Base-by-base conservation (phyloP, 2,888 invertebrate species). In the Drosophila ezoana region DNA sequence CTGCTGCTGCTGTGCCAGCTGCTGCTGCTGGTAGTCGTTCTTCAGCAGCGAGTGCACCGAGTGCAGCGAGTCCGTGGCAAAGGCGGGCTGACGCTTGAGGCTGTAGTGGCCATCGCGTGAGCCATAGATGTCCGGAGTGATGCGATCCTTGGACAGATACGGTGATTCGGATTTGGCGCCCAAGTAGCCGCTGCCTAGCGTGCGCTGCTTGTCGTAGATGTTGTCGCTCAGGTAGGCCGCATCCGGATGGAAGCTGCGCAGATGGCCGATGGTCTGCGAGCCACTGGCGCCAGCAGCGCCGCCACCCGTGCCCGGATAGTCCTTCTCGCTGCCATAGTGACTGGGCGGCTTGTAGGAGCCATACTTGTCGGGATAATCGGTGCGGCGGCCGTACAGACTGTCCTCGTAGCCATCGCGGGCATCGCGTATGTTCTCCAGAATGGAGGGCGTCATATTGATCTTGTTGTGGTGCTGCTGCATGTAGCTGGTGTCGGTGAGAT, bases 401-500 rank as follows among this genome's bases (percentile, higher is more conserved):
- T 92, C 92, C 9, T 90, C 87, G 59, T 90, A 90, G 62, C 89
- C 89, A 16, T 90, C 90, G 13, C 94, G 94, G 0, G 93, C 94
- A 63, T 94, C 94, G 66, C 94, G 94, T 0, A 94, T 93, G 80
- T 94, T 94, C 87, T 94, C 94, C 54, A 93, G 79, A 45, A 94
- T 93, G 4, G 94, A 94, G 0, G 94, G 94, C 67, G 94, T 93
- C 89, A 93, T 92, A 60, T 92, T 92, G 51, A 92, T 91, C 83
- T 92, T 92, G 71, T 92, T 92, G 48, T 94, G 93, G 62, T 93
- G 94, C 35, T 94, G 91, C 75, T 93, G 92, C 49, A 94, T 86
- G 89, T 93, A 94, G 68, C 94, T 93, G 20, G 94, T 94, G 87
- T 95, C 95, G 0, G 95, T 95, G 54, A 96, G 94, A 89, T 96